Percentiles rank a stretch among this genome's conserved stretches.
phyloP scores from a whole-genome alignment of 2,888 invertebrate genomes.

The Cryptocephalus moraei region DNA sequence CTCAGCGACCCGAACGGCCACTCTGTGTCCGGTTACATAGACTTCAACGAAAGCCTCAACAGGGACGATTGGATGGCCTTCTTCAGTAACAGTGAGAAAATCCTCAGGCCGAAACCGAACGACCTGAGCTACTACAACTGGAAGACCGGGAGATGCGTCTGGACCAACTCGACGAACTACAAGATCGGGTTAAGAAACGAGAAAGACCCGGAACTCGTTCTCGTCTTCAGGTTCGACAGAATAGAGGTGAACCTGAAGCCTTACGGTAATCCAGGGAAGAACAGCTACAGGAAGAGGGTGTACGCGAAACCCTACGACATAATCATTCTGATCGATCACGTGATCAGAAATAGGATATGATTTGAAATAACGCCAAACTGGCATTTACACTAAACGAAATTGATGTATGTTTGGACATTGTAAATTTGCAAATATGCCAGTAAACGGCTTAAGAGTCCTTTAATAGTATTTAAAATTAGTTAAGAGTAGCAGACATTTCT shows the following conservation, averaged over 20 bases:
- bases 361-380: not conserved
- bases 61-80: conserved; percentile 68
- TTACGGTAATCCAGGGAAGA: conserved; percentile 49
- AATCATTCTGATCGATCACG: conserved; percentile 71
- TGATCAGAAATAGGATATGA: conserved; percentile 45
- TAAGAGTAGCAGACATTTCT: no score
- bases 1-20: conserved; percentile 56
- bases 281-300: conserved; percentile 54
- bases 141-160: conserved; percentile 57
- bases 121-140: conserved; percentile 75
- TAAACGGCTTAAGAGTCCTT: no score
- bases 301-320: conserved; percentile 59
- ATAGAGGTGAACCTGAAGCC: conserved; percentile 68
- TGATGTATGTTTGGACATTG: no score
- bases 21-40: conserved; percentile 79
- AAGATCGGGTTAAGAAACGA: conserved; percentile 33
- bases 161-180: conserved; percentile 70
- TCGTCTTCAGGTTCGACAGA: conserved; percentile 71
- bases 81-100: conserved; percentile 47
- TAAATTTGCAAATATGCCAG: no score
- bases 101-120: conserved; percentile 51
- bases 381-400: no score
- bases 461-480: no score
- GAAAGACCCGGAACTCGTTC: conserved; percentile 48
- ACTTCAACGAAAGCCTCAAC: conserved; percentile 60